A percentile compares a stretch with the other conserved stretches of the same genome.
Conservation (phyloP, 2,888 invertebrate genomes). For the Aproaerema taeniolella region DNA sequence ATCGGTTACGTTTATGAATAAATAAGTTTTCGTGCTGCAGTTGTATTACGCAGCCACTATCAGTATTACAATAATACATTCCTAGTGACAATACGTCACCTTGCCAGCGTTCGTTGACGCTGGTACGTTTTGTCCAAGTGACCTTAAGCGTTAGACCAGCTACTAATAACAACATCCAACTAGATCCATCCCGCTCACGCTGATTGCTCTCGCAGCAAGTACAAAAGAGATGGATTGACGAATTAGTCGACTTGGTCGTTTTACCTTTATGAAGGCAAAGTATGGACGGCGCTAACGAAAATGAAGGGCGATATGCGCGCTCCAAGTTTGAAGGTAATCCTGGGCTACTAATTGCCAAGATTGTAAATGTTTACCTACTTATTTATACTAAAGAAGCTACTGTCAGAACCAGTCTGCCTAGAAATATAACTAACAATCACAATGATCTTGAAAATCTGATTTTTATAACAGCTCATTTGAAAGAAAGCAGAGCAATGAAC, state of each 20-base stretch:
- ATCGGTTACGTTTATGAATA: slow-evolving; percentile 39
- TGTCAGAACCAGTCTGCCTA: slow-evolving; percentile 13
- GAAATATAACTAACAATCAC: no score
- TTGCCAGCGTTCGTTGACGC: slow-evolving; percentile 75
- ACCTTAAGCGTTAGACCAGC: slow-evolving; percentile 65
- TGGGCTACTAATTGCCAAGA: slow-evolving; percentile 51
- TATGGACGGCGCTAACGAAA: slow-evolving; percentile 70
- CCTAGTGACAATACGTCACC: slow-evolving; percentile 69
- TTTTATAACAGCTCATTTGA: no score
- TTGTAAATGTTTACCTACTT: slow-evolving; percentile 31
- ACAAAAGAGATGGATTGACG: slow-evolving; percentile 55
- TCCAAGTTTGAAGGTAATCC: slow-evolving; percentile 64
- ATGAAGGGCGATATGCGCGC: slow-evolving; percentile 67
- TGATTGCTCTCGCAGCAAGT: slow-evolving; percentile 30
- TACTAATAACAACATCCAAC: slow-evolving; percentile 59
- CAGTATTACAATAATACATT: slow-evolving; percentile 58
- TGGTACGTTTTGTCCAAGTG: slow-evolving; percentile 70
- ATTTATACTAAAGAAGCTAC: slow-evolving; percentile 16
- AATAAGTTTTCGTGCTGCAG: slow-evolving; percentile 19
- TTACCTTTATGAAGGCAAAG: slow-evolving; percentile 67
- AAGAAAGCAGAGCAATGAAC: no score
- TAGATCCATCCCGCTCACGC: slow-evolving; percentile 55
- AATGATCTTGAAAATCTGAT: not conserved
- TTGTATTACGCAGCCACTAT: slow-evolving; percentile 9
- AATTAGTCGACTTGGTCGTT: slow-evolving; percentile 47